Conservation (phyloP, 92 coral and sea anemone genomes). For the Palythoa grandiflora region DNA sequence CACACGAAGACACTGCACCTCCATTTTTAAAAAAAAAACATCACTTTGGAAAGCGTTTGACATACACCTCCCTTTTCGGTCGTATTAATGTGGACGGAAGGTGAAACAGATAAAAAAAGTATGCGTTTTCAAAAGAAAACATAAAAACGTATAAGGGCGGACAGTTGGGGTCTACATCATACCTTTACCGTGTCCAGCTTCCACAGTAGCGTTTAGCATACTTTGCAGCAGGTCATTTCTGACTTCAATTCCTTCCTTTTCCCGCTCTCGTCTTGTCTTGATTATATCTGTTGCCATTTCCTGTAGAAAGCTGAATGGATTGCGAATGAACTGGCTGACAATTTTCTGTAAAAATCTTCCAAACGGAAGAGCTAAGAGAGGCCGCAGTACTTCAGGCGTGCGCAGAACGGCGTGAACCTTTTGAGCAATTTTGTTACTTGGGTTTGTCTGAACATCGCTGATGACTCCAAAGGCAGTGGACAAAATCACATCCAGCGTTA, state of each 20-base stretch:
- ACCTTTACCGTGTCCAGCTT: conserved; percentile 30
- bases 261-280: conserved; percentile 27
- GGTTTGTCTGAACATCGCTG: conserved; percentile 29
- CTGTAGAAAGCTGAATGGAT: conserved; percentile 31
- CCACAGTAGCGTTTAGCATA: conserved; percentile 23
- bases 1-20: no score
- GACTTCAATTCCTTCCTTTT: not conserved
- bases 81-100: no score
- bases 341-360: conserved; percentile 30
- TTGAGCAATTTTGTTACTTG: conserved; percentile 7
- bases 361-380: conserved; percentile 15
- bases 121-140: no score
- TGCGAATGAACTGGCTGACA: conserved; percentile 34
- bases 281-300: conserved; percentile 16
- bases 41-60: no score
- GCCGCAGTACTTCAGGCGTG: conserved; percentile 34
- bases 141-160: no score
- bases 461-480: conserved; percentile 37
- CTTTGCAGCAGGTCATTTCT: conserved; percentile 38
- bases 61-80: no score
- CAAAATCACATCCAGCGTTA: conserved; percentile 29
- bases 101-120: no score
- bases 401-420: conserved; percentile 21
- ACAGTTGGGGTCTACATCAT: no score
- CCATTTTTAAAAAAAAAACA: no score